Evolutionary conservation across 53 echinoderm and acorn worm species (phyloP).

Genomic region (Echinometra lucunter): DNA sequence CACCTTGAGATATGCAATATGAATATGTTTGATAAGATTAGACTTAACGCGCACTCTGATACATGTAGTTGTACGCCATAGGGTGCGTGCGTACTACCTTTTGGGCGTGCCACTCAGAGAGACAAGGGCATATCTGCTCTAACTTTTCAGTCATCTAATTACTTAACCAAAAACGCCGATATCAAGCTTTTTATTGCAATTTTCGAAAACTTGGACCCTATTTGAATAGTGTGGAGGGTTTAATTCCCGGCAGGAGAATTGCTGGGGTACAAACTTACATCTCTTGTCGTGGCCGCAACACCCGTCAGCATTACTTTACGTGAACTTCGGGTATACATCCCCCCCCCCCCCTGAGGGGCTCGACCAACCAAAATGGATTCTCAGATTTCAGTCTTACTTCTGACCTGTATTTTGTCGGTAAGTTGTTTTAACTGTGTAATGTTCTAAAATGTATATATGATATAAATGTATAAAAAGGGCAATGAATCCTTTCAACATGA

Average conservation of each 20-base stretch:
- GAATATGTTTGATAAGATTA: neutral
- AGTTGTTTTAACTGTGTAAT: too few relatives aligned
- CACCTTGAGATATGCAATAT: conserved; percentile 46
- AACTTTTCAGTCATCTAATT: neutral
- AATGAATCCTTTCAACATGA: too few relatives aligned
- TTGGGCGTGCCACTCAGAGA: neutral
- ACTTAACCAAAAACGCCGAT: neutral
- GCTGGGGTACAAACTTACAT: neutral
- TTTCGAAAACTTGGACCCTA: neutral
- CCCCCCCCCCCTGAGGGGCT: conserved; percentile 7
- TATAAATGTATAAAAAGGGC: too few relatives aligned
- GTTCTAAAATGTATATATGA: too few relatives aligned
- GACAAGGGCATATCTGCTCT: neutral
- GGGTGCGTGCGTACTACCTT: neutral
- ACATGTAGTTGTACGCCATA: too few relatives aligned
- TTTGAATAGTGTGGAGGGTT: neutral
- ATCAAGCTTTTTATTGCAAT: neutral
- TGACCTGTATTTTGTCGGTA: neutral
- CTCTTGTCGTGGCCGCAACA: neutral
- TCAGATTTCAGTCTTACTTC: neutral
- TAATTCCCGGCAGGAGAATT: neutral
- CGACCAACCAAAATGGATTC: conserved; percentile 1
- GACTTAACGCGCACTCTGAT: neutral
- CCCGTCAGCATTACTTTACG: neutral
- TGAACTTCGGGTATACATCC: neutral